Evolutionary conservation across 2,797 vertebrate genomes (phyloP).

Genomic region (Orientallactaga sibirica): DNA sequence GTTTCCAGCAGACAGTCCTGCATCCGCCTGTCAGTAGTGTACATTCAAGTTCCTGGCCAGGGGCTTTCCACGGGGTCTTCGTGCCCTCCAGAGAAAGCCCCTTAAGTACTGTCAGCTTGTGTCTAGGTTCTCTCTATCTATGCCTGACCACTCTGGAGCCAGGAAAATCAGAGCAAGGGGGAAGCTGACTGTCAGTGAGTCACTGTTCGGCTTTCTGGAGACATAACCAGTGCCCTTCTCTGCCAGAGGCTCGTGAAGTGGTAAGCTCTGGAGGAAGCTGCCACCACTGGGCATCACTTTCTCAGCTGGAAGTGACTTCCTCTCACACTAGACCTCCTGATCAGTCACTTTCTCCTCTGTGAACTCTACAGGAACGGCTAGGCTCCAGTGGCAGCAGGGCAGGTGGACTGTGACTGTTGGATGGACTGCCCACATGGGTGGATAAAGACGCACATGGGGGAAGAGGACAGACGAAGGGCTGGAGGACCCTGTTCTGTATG

Average conservation of each 20-base stretch:
- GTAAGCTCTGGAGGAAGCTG: not conserved
- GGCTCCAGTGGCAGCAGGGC: not conserved
- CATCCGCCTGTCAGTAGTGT: not conserved
- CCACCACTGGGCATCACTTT: rapidly evolving
- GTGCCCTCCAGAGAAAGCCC: too few species aligned
- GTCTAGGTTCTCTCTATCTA: rapidly evolving
- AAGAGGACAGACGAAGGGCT: not conserved
- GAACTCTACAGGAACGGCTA: not conserved
- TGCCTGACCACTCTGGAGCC: rapidly evolving
- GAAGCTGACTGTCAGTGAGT: too few species aligned
- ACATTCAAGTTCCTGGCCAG: not conserved
- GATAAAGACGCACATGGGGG: not conserved
- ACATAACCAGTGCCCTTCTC: not conserved
- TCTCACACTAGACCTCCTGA: not conserved
- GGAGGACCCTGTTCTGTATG: rapidly evolving
- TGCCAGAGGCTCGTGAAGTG: not conserved
- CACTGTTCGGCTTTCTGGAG: not conserved
- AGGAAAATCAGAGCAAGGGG: rapidly evolving
- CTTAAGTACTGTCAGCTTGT: rapidly evolving
- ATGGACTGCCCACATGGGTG: too few species aligned
- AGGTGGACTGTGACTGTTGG: rapidly evolving
- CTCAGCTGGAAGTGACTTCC: not conserved
- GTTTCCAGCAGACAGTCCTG: not conserved
- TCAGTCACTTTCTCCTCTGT: not conserved
- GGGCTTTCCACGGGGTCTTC: not conserved